A percentile compares a stretch with the other conserved stretches of the same genome.
phyloP scores from a whole-genome alignment of 2,113 vertebrate genomes.

The Bujurquina vittata region DNA sequence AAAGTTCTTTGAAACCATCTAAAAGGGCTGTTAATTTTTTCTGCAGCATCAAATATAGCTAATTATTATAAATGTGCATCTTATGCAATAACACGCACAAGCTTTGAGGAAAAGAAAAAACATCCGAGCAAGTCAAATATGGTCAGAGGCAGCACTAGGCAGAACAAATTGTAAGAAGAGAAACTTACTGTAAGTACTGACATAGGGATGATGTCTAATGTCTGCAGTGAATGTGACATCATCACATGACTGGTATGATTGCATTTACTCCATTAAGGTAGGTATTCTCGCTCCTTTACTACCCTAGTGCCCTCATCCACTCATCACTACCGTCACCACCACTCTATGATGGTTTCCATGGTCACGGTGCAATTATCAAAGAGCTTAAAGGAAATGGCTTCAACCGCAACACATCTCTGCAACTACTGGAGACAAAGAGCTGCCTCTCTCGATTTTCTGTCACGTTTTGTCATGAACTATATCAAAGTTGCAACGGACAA shows the following conservation, averaged over 20 bases:
- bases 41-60: background rate
- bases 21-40: background rate
- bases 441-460: background rate
- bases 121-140: background rate
- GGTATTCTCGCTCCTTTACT: slow-evolving; percentile 31
- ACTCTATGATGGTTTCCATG: slow-evolving; percentile 46
- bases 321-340: background rate
- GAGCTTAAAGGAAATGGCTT: slow-evolving; percentile 33
- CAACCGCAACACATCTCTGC: background rate
- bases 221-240: slow-evolving; percentile 53
- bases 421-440: background rate
- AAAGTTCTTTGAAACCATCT: background rate
- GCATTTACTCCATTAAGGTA: slow-evolving; percentile 61
- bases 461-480: background rate
- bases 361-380: slow-evolving; percentile 30
- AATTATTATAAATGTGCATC: background rate
- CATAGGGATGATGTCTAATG: slow-evolving; percentile 53
- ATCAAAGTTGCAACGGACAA: background rate
- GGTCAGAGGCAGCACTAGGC: background rate
- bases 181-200: slow-evolving; percentile 22
- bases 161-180: background rate
- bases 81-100: background rate
- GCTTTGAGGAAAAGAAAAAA: background rate
- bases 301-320: background rate
- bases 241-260: slow-evolving; percentile 69